Percentiles rank a stretch among this genome's conserved stretches.
Evolutionary conservation across 2,888 invertebrate species (phyloP).

Genomic region (Seira musarum): DNA sequence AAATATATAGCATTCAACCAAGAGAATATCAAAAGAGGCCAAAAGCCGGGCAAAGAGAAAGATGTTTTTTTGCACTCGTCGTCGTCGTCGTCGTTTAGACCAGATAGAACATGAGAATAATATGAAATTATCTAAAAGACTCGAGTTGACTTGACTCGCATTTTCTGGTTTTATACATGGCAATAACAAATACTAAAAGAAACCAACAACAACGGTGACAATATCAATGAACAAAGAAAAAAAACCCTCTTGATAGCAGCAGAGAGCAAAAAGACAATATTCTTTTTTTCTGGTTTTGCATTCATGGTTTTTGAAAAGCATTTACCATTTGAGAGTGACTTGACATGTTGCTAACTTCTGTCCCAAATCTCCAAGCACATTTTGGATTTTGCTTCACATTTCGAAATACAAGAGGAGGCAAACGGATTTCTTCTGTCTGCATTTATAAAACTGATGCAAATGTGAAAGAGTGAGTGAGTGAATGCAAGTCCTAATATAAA

Average conservation of each 20-base stretch:
- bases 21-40: constrained; percentile 2
- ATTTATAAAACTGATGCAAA: no score
- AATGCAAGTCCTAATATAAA: no score
- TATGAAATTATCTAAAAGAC: not conserved
- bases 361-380: not conserved
- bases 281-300: not conserved
- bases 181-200: constrained; percentile 6
- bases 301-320: not conserved
- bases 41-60: constrained; percentile 5
- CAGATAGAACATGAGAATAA: not conserved
- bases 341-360: constrained; percentile 12
- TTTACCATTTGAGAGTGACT: not conserved
- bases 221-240: not conserved
- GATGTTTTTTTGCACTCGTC: not conserved
- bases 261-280: not conserved
- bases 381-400: not conserved
- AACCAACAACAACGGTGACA: constrained; percentile 13
- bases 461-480: no score
- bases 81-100: not conserved
- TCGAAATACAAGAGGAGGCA: not conserved
- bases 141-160: constrained; percentile 5
- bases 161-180: not conserved
- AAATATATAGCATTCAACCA: not conserved
- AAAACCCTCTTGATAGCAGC: not conserved
- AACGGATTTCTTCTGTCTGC: no score